These are phyloP conservation scores for Mystacides longicornis DNA, from an alignment of 2,888 invertebrate genomes.

Conservation along the genomic window DNA sequence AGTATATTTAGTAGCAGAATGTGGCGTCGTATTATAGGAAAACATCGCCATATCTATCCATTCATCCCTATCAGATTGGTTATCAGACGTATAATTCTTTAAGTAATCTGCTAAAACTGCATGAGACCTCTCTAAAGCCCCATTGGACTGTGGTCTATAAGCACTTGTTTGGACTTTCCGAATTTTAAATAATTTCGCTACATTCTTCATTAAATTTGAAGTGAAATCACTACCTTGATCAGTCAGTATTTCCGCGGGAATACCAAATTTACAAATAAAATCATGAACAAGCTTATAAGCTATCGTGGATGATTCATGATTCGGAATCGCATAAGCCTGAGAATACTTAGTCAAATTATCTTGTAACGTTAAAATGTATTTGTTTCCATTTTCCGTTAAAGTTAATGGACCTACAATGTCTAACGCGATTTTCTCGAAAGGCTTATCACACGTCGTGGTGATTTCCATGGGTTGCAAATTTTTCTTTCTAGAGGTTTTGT, in stretches of 20 bases:
- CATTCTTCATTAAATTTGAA: constrained; percentile 28
- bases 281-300: constrained; percentile 26
- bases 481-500: constrained; percentile 28
- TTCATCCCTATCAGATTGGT: constrained; percentile 31
- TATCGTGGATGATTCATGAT: constrained; percentile 30
- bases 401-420: constrained; percentile 32
- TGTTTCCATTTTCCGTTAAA: constrained; percentile 29
- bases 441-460: constrained; percentile 27
- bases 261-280: constrained; percentile 26
- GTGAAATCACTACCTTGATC: constrained; percentile 46
- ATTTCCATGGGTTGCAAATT: constrained; percentile 29
- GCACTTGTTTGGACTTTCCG: constrained; percentile 29
- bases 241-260: constrained; percentile 47
- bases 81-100: constrained; percentile 28
- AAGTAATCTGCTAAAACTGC: constrained; percentile 30
- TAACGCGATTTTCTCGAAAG: constrained; percentile 29
- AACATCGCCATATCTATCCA: constrained; percentile 29
- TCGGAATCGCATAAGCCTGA: constrained; percentile 29
- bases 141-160: constrained; percentile 30
- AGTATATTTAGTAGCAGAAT: constrained; percentile 28
- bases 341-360: constrained; percentile 33
- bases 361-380: constrained; percentile 32
- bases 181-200: constrained; percentile 29
- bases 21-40: constrained; percentile 29
- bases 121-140: constrained; percentile 31